Evolutionary conservation across 2,113 vertebrate genomes (phyloP).

Genomic region (Microcebus tavaratra): DNA sequence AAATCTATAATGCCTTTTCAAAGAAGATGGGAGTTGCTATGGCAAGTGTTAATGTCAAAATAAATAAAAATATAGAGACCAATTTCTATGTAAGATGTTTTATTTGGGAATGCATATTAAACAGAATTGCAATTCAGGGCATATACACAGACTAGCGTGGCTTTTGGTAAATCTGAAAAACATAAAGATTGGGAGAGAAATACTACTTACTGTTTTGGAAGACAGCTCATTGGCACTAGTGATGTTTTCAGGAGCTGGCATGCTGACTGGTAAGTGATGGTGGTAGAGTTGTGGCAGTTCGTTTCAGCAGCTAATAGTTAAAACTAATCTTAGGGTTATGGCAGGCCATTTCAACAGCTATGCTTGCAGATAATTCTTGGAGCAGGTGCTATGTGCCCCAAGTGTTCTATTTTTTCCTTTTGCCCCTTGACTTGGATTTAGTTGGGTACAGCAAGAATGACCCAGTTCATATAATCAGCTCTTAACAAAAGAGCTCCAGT

Average conservation of each 20-base stretch:
- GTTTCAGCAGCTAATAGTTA: neutral
- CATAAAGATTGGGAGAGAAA: neutral
- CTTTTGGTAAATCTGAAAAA: neutral
- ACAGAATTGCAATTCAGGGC: neutral
- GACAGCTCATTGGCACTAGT: neutral
- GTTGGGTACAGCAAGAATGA: neutral
- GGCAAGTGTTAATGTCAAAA: neutral
- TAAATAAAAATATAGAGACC: neutral
- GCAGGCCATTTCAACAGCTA: neutral
- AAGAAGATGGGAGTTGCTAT: neutral
- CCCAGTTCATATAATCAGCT: neutral
- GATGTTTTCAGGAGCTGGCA: too few species aligned
- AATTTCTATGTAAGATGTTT: neutral
- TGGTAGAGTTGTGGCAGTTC: neutral
- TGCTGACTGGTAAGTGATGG: neutral
- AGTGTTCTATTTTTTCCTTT: neutral
- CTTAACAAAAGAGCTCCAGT: neutral
- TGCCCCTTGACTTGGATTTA: neutral
- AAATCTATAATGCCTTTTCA: constrained; percentile 4
- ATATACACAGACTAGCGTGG: neutral
- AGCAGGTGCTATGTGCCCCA: neutral
- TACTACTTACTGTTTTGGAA: neutral
- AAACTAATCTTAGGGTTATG: neutral
- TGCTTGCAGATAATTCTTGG: neutral
- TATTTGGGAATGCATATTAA: neutral